Conservation (phyloP, 2,797 vertebrate genomes). For the Cossypha polioptera region DNA sequence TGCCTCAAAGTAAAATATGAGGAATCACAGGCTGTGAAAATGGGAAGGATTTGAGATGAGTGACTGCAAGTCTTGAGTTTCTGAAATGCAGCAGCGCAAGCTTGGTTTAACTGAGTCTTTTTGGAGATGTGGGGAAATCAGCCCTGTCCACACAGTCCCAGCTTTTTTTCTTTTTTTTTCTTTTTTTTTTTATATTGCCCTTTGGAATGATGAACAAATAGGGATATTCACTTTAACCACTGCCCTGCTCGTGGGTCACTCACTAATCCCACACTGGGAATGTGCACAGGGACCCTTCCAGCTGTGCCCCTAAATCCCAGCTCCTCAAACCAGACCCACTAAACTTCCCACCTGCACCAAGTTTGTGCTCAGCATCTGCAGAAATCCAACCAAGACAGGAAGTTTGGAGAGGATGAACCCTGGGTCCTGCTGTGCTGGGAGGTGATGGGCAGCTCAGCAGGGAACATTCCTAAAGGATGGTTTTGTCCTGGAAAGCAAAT, state of each 20-base stretch:
- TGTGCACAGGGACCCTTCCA: neutral
- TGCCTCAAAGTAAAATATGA: neutral
- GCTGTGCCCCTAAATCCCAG: neutral
- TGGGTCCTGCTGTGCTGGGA: neutral
- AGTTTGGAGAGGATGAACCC: neutral
- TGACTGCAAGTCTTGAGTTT: neutral
- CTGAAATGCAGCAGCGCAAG: neutral
- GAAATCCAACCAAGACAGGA: neutral
- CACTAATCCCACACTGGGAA: neutral
- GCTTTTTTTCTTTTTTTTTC: neutral
- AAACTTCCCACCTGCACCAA: accelerated
- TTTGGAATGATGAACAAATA: neutral
- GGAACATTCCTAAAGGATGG: neutral
- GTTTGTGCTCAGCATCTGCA: accelerated
- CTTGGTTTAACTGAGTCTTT: neutral
- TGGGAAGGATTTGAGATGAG: neutral
- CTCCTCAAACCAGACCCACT: neutral
- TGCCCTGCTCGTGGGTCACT: neutral
- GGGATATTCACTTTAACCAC: neutral
- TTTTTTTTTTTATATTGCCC: neutral
- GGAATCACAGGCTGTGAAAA: neutral
- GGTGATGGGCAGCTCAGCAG: neutral
- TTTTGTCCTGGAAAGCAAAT: constrained; percentile 6
- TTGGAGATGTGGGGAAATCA: neutral
- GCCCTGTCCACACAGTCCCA: accelerated